Percentiles rank a stretch among this genome's conserved stretches.
Evolutionary conservation across 2,113 vertebrate species (phyloP).

Genomic region (Etheostoma cragini): DNA sequence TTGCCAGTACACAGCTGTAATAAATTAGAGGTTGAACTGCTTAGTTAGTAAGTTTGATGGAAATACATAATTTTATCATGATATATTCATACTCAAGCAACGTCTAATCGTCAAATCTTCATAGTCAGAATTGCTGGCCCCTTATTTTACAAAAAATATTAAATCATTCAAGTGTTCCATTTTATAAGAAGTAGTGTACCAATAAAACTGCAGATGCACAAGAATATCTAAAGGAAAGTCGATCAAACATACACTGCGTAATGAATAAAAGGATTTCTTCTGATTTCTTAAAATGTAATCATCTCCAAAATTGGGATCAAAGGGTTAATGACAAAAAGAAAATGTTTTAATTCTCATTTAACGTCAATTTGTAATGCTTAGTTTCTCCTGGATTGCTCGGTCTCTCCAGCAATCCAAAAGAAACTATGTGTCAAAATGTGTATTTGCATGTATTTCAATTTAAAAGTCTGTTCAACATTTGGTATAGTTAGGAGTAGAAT

Average conservation of each 20-base stretch:
- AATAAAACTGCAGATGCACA: not conserved
- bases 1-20: too few species aligned
- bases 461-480: not conserved
- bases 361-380: slow-evolving; percentile 7
- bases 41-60: not conserved
- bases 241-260: not conserved
- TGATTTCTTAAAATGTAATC: not conserved
- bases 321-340: not conserved
- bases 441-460: not conserved
- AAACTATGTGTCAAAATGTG: not conserved
- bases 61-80: not conserved
- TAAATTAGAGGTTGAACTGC: not conserved
- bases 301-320: not conserved
- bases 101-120: not conserved
- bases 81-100: too few species aligned
- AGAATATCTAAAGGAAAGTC: not conserved
- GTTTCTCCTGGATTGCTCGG: not conserved
- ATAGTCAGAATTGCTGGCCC: not conserved
- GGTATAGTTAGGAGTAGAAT: not conserved
- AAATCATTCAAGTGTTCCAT: not conserved
- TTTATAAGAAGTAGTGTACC: not conserved
- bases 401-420: too few species aligned
- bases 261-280: not conserved
- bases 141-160: not conserved
- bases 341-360: not conserved